Percentiles rank a stretch among this genome's conserved stretches.
Evolutionary conservation across 2,797 vertebrate genomes (phyloP).

Genomic region (Avahi laniger): DNA sequence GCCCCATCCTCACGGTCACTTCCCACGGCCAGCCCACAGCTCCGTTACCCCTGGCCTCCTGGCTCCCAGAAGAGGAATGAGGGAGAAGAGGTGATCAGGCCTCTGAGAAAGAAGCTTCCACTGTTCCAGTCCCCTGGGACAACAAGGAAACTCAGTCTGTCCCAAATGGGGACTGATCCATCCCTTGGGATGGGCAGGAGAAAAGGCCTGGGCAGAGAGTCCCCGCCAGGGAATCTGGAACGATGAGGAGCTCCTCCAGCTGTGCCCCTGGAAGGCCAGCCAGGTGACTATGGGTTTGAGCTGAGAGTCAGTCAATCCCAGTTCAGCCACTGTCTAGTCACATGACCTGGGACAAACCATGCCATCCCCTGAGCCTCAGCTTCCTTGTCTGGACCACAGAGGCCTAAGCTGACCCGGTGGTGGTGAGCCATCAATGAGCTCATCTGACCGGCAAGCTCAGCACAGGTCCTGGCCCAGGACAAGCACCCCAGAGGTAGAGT

Average conservation of each 20-base stretch:
- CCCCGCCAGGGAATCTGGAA: background rate
- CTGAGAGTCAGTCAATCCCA: background rate
- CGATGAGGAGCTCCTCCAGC: background rate
- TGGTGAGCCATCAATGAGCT: constrained; percentile 34
- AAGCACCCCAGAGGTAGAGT: background rate
- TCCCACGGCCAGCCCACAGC: background rate
- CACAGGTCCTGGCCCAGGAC: background rate
- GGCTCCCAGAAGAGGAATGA: background rate
- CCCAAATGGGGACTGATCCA: background rate
- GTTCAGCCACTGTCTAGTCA: background rate
- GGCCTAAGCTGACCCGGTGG: background rate
- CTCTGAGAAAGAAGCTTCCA: background rate
- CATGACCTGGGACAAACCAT: background rate
- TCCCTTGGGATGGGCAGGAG: background rate
- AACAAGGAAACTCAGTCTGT: background rate
- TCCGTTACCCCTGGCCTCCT: background rate
- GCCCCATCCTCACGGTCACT: background rate
- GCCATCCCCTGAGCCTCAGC: background rate
- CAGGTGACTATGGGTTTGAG: background rate
- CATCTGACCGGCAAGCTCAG: background rate
- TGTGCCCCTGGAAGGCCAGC: background rate
- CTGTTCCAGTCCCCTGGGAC: background rate
- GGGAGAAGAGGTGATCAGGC: background rate
- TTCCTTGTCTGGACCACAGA: constrained; percentile 17
- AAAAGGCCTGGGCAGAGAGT: background rate